Conservation (phyloP, 2,888 invertebrate species). For the Lochmaea capreae region DNA sequence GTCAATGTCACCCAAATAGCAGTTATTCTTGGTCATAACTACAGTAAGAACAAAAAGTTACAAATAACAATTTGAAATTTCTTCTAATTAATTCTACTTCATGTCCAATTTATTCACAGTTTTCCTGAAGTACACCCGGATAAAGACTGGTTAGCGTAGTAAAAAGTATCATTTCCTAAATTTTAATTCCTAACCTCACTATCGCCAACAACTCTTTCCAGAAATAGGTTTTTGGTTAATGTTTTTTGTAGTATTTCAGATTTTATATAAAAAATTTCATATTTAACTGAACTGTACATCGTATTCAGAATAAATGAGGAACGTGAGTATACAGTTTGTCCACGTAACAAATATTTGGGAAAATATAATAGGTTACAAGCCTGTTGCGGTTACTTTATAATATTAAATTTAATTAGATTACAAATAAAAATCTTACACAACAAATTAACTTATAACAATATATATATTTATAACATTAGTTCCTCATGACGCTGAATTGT, state of each 20-base stretch:
- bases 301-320: slow-evolving; percentile 10
- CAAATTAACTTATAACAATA: no score
- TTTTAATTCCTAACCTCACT: neutral
- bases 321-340: slow-evolving; percentile 1
- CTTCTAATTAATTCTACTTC: neutral
- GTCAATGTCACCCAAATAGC: no score
- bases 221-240: neutral
- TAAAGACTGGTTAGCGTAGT: neutral
- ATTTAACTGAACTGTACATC: neutral
- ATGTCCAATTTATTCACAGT: neutral
- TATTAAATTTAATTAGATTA: no score
- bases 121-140: neutral
- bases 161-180: neutral
- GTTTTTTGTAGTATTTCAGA: neutral
- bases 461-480: neutral
- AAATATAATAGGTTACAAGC: no score
- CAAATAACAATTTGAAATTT: no score
- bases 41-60: no score
- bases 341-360: neutral
- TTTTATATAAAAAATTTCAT: neutral
- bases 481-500: neutral
- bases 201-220: neutral
- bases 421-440: no score
- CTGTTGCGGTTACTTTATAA: no score
- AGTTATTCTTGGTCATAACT: no score